Base-by-base conservation (phyloP, 2,888 invertebrate species). In the Callimorpha dominula region DNA sequence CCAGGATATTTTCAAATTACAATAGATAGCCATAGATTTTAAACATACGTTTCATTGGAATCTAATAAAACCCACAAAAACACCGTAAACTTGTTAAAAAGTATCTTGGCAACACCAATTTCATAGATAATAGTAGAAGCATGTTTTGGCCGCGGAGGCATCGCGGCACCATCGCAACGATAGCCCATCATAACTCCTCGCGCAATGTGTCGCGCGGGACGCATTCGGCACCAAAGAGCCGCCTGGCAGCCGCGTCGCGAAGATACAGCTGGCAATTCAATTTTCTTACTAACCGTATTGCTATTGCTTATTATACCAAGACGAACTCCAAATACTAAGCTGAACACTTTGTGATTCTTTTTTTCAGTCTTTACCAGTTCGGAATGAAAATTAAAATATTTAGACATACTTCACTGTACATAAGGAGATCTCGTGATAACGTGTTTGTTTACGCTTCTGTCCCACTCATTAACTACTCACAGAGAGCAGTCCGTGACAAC, bases 231-330 rank as follows among this genome's bases (percentile, higher is more conserved):
- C 94, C 95, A 94, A 92, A 90, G 91, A 88, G 89, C 90, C 88
- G 79, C 82, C 84, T 88, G 20, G 54, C 62, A 69, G 69, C 74
- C 71, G 71, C 74, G 46, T 42, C 43, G 85, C 90, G 83, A 88
- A 88, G 87, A 89, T 89, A 89, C 87, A 81, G 83, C 81, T 82
- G 84, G 89, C 91, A 93, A 94, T 95, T 94, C 93, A 94, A 94
- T 95, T 94, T 94, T 94, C 93, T 93, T 92, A 90, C 92, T 92
- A 91, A 92, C 93, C 91, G 86, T 92, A 93, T 91, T 89, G 89
- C 86, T 87, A 88, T 91, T 88, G 89, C 88, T 81, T 83, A 78
- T 81, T 78, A 79, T 74, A 79, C 70, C 63, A 46, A 75, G 5
- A 73, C 50, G 54, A 70, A 80, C 68, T 75, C 68, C 65, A 71